A percentile compares a stretch with the other conserved stretches of the same genome.
Conservation (phyloP, 2,113 vertebrate genomes). For the Cichladusa arquata region DNA sequence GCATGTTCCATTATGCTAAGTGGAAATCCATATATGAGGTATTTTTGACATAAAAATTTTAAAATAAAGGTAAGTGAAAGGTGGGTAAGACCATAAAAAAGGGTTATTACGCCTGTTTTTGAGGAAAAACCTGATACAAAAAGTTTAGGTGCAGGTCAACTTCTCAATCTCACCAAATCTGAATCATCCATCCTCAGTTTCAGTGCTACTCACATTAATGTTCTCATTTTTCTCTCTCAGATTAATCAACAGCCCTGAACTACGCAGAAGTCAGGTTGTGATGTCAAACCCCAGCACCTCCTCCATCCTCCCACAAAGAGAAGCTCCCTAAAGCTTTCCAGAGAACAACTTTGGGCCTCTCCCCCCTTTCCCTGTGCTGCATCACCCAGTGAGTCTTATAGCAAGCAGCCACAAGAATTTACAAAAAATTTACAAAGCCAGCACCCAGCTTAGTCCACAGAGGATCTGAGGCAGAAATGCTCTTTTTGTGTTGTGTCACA, state of each 20-base stretch:
- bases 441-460: neutral
- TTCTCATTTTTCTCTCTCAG: neutral
- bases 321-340: neutral
- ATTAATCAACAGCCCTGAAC: neutral
- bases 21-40: neutral
- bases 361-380: neutral
- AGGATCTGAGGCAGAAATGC: neutral
- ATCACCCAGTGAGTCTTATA: neutral
- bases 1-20: neutral
- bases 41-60: neutral
- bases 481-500: neutral
- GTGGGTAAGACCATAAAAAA: neutral
- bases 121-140: neutral
- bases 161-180: neutral
- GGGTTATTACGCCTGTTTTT: neutral
- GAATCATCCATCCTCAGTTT: neutral
- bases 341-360: neutral
- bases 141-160: neutral
- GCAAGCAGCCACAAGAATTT: neutral
- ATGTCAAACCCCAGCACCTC: neutral
- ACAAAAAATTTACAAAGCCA: neutral
- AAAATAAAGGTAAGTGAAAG: neutral
- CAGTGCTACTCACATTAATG: neutral
- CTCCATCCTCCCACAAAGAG: neutral
- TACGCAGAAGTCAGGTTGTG: neutral